A percentile compares a stretch with the other conserved stretches of the same genome.
Evolutionary conservation across 2,113 vertebrate genomes (phyloP).

Genomic region (Eulemur macaco): DNA sequence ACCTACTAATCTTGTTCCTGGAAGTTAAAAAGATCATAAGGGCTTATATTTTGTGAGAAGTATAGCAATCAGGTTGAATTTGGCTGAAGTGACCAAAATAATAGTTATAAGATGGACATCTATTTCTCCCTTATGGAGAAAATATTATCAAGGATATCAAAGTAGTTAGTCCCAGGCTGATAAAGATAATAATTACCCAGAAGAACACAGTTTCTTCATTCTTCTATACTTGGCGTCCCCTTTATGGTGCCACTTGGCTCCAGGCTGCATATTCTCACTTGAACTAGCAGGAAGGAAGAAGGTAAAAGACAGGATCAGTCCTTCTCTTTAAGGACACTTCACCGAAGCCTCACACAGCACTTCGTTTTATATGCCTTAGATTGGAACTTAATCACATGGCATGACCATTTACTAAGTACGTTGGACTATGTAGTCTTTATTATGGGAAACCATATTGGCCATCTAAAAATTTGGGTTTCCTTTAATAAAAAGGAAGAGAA

Average conservation of each 20-base stretch:
- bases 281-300: background rate
- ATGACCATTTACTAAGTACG: background rate
- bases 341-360: background rate
- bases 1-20: background rate
- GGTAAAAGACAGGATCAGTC: background rate
- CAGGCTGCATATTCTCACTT: background rate
- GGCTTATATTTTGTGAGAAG: background rate
- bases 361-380: background rate
- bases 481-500: background rate
- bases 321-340: background rate
- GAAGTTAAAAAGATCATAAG: background rate
- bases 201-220: background rate
- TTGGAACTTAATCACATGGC: background rate
- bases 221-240: background rate
- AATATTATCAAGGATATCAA: background rate
- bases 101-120: background rate
- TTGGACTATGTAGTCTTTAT: background rate
- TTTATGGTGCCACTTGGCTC: background rate
- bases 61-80: background rate
- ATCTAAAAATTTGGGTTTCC: background rate
- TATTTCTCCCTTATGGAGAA: background rate
- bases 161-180: background rate
- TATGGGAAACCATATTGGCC: background rate
- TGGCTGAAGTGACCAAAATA: background rate
- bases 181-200: background rate